Base-by-base conservation (phyloP, 1,140 invertebrate genomes). In the Lanistes nyassanus region DNA sequence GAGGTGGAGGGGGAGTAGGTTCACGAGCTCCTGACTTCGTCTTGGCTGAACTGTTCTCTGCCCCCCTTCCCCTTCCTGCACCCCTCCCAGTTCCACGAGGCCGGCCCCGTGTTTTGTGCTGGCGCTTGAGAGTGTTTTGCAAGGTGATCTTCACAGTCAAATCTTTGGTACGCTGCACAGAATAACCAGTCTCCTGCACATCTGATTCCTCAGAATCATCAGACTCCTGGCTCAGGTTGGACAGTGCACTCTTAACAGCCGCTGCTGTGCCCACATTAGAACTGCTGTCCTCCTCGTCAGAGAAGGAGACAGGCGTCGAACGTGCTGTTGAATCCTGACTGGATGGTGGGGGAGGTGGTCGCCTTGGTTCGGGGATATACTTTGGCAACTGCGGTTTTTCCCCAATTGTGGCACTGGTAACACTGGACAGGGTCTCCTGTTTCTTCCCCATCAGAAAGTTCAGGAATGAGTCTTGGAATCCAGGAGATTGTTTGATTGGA, bases 381-480 rank as follows among this genome's bases (percentile, higher is more conserved):
- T 87, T 86, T 69, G 87, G 86, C 69, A 87, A 73, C 70, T 82
- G 79, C 56, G 87, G 87, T 79, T 83, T 84, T 72, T 87, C 86
- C 37, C 79, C 78, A 58, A 87, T 76, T 29, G 82, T 79, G 75
- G 82, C 79, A 64, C 80, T 83, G 70, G 84, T 86, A 19, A 87
- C 83, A 78, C 86, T 87, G 23, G 86, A 86, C 70, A 88, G 78
- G 13, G 87, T 88, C 75, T 88, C 87, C 51, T 85, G 84, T 76
- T 88, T 88, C 60, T 87, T 86, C 36, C 87, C 87, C 72, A 86
- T 82, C 29, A 88, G 78, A 76, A 87, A 88, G 75, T 80, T 87
- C 23, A 88, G 67, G 75, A 85, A 88, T 34, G 85, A 87, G 58
- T 84, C 82, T 76, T 86, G 83, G 73, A 88, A 88, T 36, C 70